These are phyloP conservation scores for Mechanitis mazaeus DNA, from an alignment of 2,888 invertebrate genomes.

Conservation along the genomic window DNA sequence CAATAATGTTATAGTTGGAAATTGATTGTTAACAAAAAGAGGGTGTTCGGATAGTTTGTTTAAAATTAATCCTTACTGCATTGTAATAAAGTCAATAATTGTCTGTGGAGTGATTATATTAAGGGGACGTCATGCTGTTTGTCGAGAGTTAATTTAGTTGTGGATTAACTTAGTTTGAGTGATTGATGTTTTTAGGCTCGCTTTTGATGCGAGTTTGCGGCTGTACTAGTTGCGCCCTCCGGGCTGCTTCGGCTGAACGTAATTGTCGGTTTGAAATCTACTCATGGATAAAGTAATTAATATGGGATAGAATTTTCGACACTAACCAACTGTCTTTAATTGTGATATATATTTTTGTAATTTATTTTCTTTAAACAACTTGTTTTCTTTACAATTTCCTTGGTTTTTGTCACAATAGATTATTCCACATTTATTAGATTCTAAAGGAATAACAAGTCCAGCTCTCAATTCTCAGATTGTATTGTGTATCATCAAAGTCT, in stretches of 20 bases:
- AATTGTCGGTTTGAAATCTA: conserved; percentile 4
- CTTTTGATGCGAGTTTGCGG: conserved; percentile 46
- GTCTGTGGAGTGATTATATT: conserved; percentile 32
- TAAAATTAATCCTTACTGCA: conserved; percentile 26
- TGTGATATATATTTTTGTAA: no score
- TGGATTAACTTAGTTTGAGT: conserved; percentile 70
- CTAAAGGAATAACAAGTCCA: no score
- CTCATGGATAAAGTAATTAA: conserved; percentile 1
- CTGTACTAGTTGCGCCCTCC: conserved; percentile 29
- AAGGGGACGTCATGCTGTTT: conserved; percentile 54
- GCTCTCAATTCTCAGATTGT: no score
- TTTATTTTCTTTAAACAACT: no score
- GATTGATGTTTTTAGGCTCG: conserved; percentile 67
- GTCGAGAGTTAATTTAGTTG: conserved; percentile 71
- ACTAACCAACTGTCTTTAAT: neutral
- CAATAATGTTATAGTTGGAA: conserved; percentile 13
- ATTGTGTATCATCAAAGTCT: no score
- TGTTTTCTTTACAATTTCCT: no score
- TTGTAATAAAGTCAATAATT: conserved; percentile 36
- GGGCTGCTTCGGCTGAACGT: neutral
- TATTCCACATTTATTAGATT: no score
- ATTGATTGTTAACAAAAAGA: conserved; percentile 7
- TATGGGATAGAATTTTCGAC: neutral
- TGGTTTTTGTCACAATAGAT: no score
- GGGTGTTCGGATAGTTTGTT: conserved; percentile 16